Percentiles rank a stretch among this genome's conserved stretches.
Evolutionary conservation across 30 jellyfish, hydroid and myxozoan genomes (phyloP).

Genomic region (Aurelia aurita): DNA sequence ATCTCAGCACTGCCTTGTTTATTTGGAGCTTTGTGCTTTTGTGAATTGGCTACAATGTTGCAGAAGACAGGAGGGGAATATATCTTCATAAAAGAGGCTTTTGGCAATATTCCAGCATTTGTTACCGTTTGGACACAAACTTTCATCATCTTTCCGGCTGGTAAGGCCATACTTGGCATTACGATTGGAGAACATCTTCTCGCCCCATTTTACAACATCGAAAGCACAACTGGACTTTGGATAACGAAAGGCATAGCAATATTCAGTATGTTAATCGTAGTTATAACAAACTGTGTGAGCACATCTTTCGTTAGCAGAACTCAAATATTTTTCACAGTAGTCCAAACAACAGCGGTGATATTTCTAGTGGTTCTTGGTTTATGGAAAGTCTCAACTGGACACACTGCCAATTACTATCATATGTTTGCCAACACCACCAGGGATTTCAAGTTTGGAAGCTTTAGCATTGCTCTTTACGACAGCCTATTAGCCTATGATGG

Average conservation of each 20-base stretch:
- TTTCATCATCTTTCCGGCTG: constrained; percentile 3
- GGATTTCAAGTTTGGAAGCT: background rate
- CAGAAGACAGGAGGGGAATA: constrained; percentile 22
- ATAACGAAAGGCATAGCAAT: constrained; percentile 11
- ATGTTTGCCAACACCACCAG: constrained; percentile 7
- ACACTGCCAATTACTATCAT: background rate
- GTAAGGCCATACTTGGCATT: background rate
- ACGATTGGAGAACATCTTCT: constrained; percentile 11
- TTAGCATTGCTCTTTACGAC: constrained; percentile 20
- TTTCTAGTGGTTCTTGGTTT: constrained; percentile 19
- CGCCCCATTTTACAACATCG: constrained; percentile 3
- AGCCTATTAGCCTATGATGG: constrained; percentile 36
- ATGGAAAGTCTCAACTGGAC: constrained; percentile 24
- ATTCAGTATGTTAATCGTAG: background rate
- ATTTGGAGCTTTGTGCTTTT: constrained; percentile 20
- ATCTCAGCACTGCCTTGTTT: background rate
- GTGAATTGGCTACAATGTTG: constrained; percentile 21
- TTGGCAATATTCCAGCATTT: constrained; percentile 11
- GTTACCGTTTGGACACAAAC: constrained; percentile 16
- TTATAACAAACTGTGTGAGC: background rate
- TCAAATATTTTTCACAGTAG: background rate
- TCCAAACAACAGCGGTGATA: constrained; percentile 3
- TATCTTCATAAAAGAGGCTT: background rate
- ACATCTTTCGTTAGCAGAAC: background rate
- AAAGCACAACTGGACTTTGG: constrained; percentile 2